phyloP scores from a whole-genome alignment of 2,888 invertebrate species.

The Pachydiplax longipennis region DNA sequence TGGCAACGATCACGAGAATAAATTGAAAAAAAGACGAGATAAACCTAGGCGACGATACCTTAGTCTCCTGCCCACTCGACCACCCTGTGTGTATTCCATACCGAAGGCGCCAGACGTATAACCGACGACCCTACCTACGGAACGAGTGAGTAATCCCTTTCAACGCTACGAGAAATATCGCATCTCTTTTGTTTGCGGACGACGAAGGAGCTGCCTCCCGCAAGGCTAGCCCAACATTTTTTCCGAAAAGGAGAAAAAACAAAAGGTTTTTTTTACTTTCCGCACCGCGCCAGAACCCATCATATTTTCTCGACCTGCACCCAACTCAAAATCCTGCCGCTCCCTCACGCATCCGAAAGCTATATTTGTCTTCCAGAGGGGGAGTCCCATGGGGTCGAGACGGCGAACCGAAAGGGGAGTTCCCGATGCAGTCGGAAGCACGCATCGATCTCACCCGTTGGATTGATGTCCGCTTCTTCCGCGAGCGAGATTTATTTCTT shows the following conservation, averaged over 20 bases:
- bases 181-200: not conserved
- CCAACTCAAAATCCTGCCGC: not conserved
- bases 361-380: not conserved
- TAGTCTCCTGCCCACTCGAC: not conserved
- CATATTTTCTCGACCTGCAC: not conserved
- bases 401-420: not conserved
- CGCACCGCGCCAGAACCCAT: not conserved
- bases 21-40: too few relatives aligned
- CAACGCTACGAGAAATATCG: not conserved
- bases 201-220: not conserved
- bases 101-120: not conserved
- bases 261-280: not conserved
- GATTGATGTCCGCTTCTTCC: not conserved
- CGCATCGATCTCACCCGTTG: not conserved
- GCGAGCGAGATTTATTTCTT: not conserved
- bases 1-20: too few relatives aligned
- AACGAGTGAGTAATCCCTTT: not conserved
- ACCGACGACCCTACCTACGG: not conserved
- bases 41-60: not conserved
- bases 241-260: not conserved
- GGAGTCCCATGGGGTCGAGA: not conserved
- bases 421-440: not conserved
- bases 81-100: not conserved
- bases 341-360: not conserved
- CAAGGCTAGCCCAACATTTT: not conserved